A percentile compares a stretch with the other conserved stretches of the same genome.
Conservation (phyloP, 2,113 vertebrate genomes). For the Nanorana parkeri region DNA sequence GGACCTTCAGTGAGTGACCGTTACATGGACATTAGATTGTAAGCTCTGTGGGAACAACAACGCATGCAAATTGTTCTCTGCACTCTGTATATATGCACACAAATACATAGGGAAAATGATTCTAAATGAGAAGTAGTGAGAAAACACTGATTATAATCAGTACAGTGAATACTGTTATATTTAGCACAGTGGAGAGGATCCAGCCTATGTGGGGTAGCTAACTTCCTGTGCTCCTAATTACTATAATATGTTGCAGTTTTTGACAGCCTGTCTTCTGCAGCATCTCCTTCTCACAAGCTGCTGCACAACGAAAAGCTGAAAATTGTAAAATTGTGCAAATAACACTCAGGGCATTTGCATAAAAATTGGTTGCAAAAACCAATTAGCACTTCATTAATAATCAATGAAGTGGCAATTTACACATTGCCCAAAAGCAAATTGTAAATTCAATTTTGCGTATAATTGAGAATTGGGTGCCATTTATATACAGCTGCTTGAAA, state of each 20-base stretch:
- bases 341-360: conserved; percentile 71
- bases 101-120: conserved; percentile 2
- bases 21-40: too few relatives aligned
- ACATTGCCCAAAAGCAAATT: conserved; percentile 77
- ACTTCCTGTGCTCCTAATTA: conserved; percentile 65
- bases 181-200: conserved; percentile 35
- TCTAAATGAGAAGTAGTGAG: not conserved
- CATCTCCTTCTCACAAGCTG: conserved; percentile 61
- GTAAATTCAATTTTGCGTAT: conserved; percentile 72
- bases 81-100: not conserved
- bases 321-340: conserved; percentile 71
- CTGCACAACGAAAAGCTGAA: conserved; percentile 68
- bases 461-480: conserved; percentile 68
- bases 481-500: conserved; percentile 60
- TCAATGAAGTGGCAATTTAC: conserved; percentile 81
- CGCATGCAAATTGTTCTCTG: too few relatives aligned
- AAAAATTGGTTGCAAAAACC: conserved; percentile 78
- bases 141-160: conserved; percentile 22
- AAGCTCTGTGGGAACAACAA: too few relatives aligned
- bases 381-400: conserved; percentile 84
- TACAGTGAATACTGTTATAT: conserved; percentile 42
- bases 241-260: conserved; percentile 66
- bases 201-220: conserved; percentile 43
- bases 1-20: too few relatives aligned
- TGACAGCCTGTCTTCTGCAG: conserved; percentile 67